These are phyloP conservation scores for Oxytorus armatus DNA, from an alignment of 2,888 invertebrate species.

Conservation along the genomic window DNA sequence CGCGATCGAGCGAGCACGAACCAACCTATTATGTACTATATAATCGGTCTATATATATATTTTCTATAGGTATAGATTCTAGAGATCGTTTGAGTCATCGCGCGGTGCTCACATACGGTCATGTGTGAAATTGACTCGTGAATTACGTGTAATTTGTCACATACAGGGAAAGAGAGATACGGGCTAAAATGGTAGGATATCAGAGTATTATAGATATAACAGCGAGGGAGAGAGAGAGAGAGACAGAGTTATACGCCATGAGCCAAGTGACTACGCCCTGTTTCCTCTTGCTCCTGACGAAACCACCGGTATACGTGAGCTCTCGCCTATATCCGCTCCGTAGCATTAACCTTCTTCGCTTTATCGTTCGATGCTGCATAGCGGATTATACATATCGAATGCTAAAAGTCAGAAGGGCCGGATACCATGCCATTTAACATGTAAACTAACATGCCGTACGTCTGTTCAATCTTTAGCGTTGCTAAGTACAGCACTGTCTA, in stretches of 20 bases:
- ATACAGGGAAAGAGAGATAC: constrained; percentile 62
- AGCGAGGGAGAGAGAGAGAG: background rate
- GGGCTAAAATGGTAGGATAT: constrained; percentile 56
- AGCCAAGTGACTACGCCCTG: constrained; percentile 51
- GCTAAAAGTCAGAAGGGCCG: no score
- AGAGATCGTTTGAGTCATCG: constrained; percentile 2
- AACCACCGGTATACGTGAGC: constrained; percentile 48
- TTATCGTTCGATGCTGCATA: constrained; percentile 24
- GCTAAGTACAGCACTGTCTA: no score
- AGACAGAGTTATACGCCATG: constrained; percentile 29
- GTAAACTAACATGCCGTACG: constrained; percentile 5
- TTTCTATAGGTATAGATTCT: constrained; percentile 17
- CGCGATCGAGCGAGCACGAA: constrained; percentile 39
- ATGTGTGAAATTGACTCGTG: constrained; percentile 80
- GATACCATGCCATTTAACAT: background rate
- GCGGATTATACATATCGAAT: constrained; percentile 25
- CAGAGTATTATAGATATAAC: constrained; percentile 12
- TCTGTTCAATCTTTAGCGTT: no score
- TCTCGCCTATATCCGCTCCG: constrained; percentile 47
- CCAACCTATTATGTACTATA: constrained; percentile 46
- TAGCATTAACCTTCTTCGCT: constrained; percentile 15
- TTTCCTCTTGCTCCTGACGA: constrained; percentile 43
- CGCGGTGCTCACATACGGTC: constrained; percentile 68
- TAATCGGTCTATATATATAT: constrained; percentile 3
- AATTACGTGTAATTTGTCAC: constrained; percentile 81